phyloP scores from a whole-genome alignment of 2,888 invertebrate genomes.

The Ochlodes sylvanus region DNA sequence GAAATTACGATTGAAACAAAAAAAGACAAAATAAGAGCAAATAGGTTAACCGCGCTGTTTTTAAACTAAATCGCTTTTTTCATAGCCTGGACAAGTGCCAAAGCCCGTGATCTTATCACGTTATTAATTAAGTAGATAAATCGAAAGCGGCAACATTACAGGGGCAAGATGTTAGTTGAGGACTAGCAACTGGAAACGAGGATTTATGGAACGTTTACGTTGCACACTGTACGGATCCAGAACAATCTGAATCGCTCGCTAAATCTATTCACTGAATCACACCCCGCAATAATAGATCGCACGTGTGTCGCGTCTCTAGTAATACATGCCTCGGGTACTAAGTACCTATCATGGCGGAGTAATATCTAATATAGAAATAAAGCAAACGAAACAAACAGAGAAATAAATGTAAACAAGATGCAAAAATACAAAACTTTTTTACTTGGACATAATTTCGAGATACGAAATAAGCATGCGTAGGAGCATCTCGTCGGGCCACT shows the following conservation, averaged over 20 bases:
- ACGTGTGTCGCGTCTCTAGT: slow-evolving; percentile 50
- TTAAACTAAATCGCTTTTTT: slow-evolving; percentile 57
- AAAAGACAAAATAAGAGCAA: slow-evolving; percentile 49
- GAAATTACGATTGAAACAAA: not conserved
- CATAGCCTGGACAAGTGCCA: slow-evolving; percentile 67
- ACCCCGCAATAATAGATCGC: slow-evolving; percentile 57
- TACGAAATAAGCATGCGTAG: not conserved
- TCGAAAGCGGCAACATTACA: slow-evolving; percentile 46
- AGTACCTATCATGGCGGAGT: slow-evolving; percentile 34
- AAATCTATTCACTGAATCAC: slow-evolving; percentile 67
- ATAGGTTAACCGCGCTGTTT: slow-evolving; percentile 69
- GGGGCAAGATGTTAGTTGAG: slow-evolving; percentile 25
- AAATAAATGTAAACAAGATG: slow-evolving; percentile 24
- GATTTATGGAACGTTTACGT: slow-evolving; percentile 21
- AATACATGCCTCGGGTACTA: slow-evolving; percentile 34
- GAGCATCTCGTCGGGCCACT: slow-evolving; percentile 3
- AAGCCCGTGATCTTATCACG: slow-evolving; percentile 56
- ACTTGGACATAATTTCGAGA: slow-evolving; percentile 1
- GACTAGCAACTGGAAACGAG: slow-evolving; percentile 4
- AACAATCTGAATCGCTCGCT: slow-evolving; percentile 58
- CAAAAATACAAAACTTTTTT: slow-evolving; percentile 2
- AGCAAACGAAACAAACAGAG: not conserved
- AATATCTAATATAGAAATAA: slow-evolving; percentile 30
- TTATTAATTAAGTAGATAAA: slow-evolving; percentile 69
- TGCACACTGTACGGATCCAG: slow-evolving; percentile 47